Evolutionary conservation across 35 echinoderm and acorn worm genomes (phyloP), one percentile per base, ranked within the genome.

Genomic region (Acanthaster planci): DNA sequence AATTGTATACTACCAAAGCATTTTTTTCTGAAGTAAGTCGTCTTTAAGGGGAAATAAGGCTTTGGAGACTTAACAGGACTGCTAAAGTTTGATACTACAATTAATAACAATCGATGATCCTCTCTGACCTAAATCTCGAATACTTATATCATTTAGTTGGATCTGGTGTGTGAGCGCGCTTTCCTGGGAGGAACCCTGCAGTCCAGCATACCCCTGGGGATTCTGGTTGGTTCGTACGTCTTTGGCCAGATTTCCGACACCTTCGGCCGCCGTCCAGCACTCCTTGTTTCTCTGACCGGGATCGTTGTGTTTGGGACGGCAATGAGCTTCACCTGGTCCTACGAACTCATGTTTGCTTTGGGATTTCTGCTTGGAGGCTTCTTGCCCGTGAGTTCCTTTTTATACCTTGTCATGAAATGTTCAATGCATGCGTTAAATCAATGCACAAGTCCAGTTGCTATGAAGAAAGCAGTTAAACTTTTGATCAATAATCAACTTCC

Each of bases 351-450:
- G 58, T 84, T 88, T 35, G 76, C 79, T 7, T 56, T 90, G 14
- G 90, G 95, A 85, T 97, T 97, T 78, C 64, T 90, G 5, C 84
- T 97, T 21, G 91, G 91, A 2, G 85, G 90, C 78, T 97, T 93
- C 81, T 84, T 93, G 87, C 88, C 90, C 47, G 95, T 97, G 75
- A 72, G 64, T 47, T 47, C n/a, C n/a, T n/a, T n/a, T n/a, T n/a
- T n/a, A n/a, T n/a, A n/a, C n/a, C n/a, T n/a, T n/a, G n/a, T n/a
- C n/a, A n/a, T n/a, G n/a, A n/a, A n/a, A n/a, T n/a, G n/a, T n/a
- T n/a, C n/a, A n/a, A n/a, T n/a, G n/a, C n/a, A n/a, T n/a, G n/a
- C n/a, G n/a, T n/a, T n/a, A n/a, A n/a, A n/a, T n/a, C n/a, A n/a
- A n/a, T n/a, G n/a, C n/a, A n/a, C n/a, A n/a, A n/a, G n/a, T n/a